Percentiles rank a stretch among this genome's conserved stretches.
phyloP scores from a whole-genome alignment of 2,888 invertebrate species.

The Cabera pusaria region DNA sequence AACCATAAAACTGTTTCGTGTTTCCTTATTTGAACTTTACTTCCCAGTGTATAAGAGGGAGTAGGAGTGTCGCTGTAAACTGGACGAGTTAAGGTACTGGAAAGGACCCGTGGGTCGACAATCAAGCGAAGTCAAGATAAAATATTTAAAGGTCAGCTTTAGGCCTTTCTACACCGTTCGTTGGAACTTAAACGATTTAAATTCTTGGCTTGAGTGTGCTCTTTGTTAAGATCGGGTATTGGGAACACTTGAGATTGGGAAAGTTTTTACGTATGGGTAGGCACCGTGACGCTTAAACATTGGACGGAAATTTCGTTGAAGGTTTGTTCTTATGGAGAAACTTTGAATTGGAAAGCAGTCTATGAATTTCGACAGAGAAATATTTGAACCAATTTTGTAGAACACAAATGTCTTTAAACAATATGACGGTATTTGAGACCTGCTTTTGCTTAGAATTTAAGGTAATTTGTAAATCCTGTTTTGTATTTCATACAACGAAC shows the following conservation, averaged over 20 bases:
- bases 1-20: slow-evolving; percentile 54
- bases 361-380: too few relatives aligned
- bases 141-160: slow-evolving; percentile 78
- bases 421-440: too few relatives aligned
- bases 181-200: slow-evolving; percentile 60
- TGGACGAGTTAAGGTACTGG: slow-evolving; percentile 63
- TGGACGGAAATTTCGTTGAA: background rate
- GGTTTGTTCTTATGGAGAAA: too few relatives aligned
- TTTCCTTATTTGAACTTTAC: slow-evolving; percentile 49
- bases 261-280: slow-evolving; percentile 9
- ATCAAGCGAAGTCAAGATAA: slow-evolving; percentile 77
- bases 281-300: slow-evolving; percentile 4
- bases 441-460: too few relatives aligned
- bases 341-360: too few relatives aligned
- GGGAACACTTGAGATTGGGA: slow-evolving; percentile 25
- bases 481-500: too few relatives aligned
- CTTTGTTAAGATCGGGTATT: slow-evolving; percentile 26
- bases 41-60: slow-evolving; percentile 47
- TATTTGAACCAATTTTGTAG: too few relatives aligned
- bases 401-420: too few relatives aligned
- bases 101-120: slow-evolving; percentile 72
- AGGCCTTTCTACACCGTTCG: slow-evolving; percentile 54
- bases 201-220: slow-evolving; percentile 53
- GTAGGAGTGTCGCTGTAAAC: slow-evolving; percentile 50
- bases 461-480: too few relatives aligned